These are phyloP conservation scores for Caenorhabditis becei DNA, from an alignment of 2,888 invertebrate genomes.

Conservation along the genomic window DNA sequence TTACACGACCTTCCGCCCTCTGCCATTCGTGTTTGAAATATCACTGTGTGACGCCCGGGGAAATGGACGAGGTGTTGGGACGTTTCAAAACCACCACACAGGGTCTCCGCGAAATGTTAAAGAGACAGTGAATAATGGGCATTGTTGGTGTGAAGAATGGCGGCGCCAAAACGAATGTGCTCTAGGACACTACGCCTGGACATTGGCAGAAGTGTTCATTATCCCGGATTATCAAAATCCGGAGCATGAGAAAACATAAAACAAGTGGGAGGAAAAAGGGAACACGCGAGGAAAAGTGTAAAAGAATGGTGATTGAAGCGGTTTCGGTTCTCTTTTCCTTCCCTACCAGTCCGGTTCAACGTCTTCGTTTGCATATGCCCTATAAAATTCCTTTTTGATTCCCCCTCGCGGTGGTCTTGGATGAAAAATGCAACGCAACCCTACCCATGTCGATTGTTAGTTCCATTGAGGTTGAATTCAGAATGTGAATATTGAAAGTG, in stretches of 20 bases:
- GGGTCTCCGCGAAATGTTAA: background rate
- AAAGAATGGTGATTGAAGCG: constrained; percentile 4
- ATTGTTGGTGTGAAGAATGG: background rate
- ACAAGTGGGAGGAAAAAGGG: background rate
- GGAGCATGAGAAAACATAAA: background rate
- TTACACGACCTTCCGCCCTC: constrained; percentile 3
- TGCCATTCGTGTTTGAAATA: constrained; percentile 31
- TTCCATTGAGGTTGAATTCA: background rate
- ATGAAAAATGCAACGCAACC: background rate
- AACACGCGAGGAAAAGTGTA: background rate
- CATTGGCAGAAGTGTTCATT: too few relatives aligned
- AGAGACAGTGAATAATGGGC: constrained; percentile 30
- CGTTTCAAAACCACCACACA: background rate
- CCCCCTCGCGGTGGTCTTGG: constrained; percentile 8
- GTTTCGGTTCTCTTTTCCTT: constrained; percentile 4
- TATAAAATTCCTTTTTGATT: constrained; percentile 13
- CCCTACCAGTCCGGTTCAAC: constrained; percentile 18
- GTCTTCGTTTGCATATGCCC: constrained; percentile 21
- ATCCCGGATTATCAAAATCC: constrained; percentile 10
- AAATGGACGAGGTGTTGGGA: constrained; percentile 18
- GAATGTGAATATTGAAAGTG: background rate
- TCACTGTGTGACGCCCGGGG: constrained; percentile 18
- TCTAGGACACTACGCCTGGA: background rate
- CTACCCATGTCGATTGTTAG: too few relatives aligned
- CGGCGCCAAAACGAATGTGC: constrained; percentile 10